Evolutionary conservation across 2,888 invertebrate genomes (phyloP).

Genomic region (Aspidapion aeneum): DNA sequence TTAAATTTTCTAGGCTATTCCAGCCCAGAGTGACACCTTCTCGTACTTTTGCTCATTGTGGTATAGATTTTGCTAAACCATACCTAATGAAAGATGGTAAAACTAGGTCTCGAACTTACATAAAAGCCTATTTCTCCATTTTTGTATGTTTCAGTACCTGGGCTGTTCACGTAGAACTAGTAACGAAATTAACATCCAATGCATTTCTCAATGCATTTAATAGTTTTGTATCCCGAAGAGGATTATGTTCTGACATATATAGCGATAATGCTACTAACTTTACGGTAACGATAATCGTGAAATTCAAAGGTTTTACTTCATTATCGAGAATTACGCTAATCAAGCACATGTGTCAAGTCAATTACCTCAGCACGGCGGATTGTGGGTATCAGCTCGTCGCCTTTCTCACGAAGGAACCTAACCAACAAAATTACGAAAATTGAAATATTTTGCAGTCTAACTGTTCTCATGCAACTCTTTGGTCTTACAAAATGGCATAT

Average conservation of each 20-base stretch:
- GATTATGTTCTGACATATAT: conserved; percentile 13
- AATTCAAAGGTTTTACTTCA: background rate
- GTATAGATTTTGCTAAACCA: conserved; percentile 25
- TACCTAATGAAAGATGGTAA: conserved; percentile 23
- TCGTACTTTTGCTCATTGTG: conserved; percentile 21
- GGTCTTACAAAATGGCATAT: no score
- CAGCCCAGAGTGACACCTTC: conserved; percentile 16
- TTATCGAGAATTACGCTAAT: background rate
- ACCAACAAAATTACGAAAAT: no score
- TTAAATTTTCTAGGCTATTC: conserved; percentile 23
- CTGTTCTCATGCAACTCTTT: no score
- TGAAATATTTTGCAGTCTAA: no score
- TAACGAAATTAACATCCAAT: conserved; percentile 3
- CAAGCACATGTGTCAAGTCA: background rate
- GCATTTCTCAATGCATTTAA: conserved; percentile 20
- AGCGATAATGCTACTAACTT: conserved; percentile 23
- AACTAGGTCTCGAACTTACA: conserved; percentile 9
- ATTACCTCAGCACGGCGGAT: background rate
- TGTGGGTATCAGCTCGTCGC: background rate
- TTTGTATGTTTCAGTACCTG: conserved; percentile 18
- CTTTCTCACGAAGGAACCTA: no score
- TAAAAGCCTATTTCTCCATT: conserved; percentile 23
- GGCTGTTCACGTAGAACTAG: conserved; percentile 21
- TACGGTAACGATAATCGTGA: conserved; percentile 9
- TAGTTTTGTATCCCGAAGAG: conserved; percentile 21